phyloP scores from a whole-genome alignment of 2,797 vertebrate genomes.

The Enteromius treurensis region DNA sequence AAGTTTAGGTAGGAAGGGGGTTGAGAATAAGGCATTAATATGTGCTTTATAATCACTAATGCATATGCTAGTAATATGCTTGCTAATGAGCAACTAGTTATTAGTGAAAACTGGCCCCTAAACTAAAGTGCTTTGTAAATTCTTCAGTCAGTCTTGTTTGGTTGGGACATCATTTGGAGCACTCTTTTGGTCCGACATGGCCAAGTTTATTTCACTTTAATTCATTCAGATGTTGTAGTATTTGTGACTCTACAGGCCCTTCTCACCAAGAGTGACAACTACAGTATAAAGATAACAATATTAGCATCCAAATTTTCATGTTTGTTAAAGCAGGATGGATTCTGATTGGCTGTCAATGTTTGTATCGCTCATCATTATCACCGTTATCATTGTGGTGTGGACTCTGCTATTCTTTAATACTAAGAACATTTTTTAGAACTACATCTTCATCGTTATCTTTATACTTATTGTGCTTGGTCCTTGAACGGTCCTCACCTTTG shows the following conservation, averaged over 20 bases:
- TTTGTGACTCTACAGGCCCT: background rate
- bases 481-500: conserved; percentile 81
- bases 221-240: background rate
- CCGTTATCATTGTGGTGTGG: too few species aligned
- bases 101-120: background rate
- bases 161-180: background rate
- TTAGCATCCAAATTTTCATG: too few species aligned
- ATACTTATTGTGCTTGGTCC: too few species aligned
- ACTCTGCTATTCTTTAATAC: too few species aligned
- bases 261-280: too few species aligned
- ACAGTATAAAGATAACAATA: too few species aligned
- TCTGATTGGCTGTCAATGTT: too few species aligned
- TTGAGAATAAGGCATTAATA: background rate
- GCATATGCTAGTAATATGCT: background rate
- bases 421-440: too few species aligned
- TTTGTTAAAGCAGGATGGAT: too few species aligned
- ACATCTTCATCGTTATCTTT: too few species aligned
- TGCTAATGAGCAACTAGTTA: background rate
- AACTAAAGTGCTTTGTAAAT: background rate
- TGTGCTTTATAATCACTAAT: background rate
- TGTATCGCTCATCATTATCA: too few species aligned
- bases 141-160: background rate
- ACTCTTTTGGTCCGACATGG: background rate
- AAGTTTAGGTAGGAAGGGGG: background rate
- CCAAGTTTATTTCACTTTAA: background rate